These are phyloP conservation scores for Stichodactyla helianthus DNA, from an alignment of 64 coral and sea anemone species.

Conservation along the genomic window DNA sequence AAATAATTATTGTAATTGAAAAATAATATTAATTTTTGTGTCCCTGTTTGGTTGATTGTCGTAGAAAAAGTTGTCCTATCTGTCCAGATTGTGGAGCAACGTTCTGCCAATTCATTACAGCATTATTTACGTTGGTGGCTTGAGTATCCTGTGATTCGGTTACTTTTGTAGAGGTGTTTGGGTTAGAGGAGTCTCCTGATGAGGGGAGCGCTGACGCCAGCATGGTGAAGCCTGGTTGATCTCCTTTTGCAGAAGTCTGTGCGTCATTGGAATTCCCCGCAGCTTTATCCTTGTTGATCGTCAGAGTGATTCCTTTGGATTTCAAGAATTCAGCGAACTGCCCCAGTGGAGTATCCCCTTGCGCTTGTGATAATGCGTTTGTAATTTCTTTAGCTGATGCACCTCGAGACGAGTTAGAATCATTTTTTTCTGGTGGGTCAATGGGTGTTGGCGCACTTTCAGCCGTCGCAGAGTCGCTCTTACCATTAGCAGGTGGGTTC, in stretches of 20 bases:
- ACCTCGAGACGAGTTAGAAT: background rate
- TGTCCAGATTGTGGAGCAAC: background rate
- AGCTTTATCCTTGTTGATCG: conserved; percentile 25
- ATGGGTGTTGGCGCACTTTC: no score
- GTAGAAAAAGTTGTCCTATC: conserved; percentile 16
- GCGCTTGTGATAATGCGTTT: background rate
- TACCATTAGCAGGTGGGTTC: background rate
- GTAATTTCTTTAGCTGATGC: background rate
- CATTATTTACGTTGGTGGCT: background rate
- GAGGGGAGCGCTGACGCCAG: background rate
- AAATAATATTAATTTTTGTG: background rate
- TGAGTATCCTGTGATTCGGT: background rate
- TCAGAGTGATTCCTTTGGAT: conserved; percentile 30
- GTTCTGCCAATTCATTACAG: conserved; percentile 13
- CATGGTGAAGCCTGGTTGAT: background rate
- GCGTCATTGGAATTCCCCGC: background rate
- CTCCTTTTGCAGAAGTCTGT: background rate
- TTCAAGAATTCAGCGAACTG: conserved; percentile 25
- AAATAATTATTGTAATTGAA: background rate
- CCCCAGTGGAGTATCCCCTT: background rate
- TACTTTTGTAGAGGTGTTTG: background rate
- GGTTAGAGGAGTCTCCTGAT: background rate
- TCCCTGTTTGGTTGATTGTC: background rate
- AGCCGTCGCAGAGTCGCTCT: background rate
- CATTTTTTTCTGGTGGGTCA: no score